Base-by-base conservation (phyloP, 2,797 vertebrate genomes). In the Scomberomorus guttatus region DNA sequence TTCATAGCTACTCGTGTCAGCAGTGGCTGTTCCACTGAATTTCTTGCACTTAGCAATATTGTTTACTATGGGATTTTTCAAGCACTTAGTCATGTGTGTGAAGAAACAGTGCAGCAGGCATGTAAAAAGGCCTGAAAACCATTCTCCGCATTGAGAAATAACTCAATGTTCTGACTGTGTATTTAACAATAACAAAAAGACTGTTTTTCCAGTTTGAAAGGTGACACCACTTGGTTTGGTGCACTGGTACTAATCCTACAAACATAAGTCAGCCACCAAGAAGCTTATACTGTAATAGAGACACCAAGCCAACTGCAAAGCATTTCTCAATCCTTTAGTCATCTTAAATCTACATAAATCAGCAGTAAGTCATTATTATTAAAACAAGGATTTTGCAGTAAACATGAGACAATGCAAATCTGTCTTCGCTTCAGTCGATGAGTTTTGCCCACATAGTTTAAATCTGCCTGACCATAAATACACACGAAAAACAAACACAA, bases 321-420 rank as follows among this genome's bases (percentile, higher is more conserved):
- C n/a, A 80, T 39, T 60, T 55, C 8, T 7, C 5, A 60, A 60
- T 67, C 52, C 15, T 56, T 42, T 29, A 59, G 3, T 51, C 42
- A 63, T 27, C 5, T 48, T 50, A 18, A 75, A 27, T 75, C 48
- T 44, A 15, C 37, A 32, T 44, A 10, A 61, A 78, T 50, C 17
- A 61, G 18, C 39, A 64, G 14, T 14, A 37, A 3, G 2, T 34
- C 7, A 50, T 61, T n/a, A 27, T 68, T 50, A 48, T 34, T 44
- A 25, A 29, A 67, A 71, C 22, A 18, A 5, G 27, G 18, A 46
- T 57, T 58, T 51, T 2, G 32, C 10, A 14, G 14, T 27, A 6
- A n/a, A 46, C 25, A 46, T 27, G 3, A 52, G 46, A 73, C 18
- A 46, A 25, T 27, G 10, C 8, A 57, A 46, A 63, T 11, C 44